These are phyloP conservation scores for Antitype chi DNA, from an alignment of 2,888 invertebrate genomes.

Conservation along the genomic window DNA sequence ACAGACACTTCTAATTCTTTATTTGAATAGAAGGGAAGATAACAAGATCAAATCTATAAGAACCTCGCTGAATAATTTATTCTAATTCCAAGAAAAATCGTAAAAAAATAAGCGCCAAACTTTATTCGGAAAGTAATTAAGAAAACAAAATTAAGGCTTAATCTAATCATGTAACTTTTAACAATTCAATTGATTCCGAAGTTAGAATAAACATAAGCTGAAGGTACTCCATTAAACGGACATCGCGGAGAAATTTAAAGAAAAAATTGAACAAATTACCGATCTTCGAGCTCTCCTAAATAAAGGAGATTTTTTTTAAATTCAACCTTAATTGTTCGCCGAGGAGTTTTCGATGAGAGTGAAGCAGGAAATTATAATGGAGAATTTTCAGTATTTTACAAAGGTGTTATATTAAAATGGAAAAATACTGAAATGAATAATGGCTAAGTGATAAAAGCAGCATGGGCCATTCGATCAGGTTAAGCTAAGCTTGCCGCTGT, in stretches of 20 bases:
- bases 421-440: neutral
- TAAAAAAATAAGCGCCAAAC: constrained; percentile 6
- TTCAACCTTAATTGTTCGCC: constrained; percentile 87
- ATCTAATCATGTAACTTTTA: constrained; percentile 78
- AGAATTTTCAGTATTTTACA: neutral
- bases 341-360: constrained; percentile 68
- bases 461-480: too few relatives aligned
- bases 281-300: constrained; percentile 81
- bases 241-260: constrained; percentile 82
- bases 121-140: constrained; percentile 70
- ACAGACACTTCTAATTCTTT: too few relatives aligned
- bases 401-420: neutral
- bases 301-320: constrained; percentile 84
- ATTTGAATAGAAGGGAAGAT: too few relatives aligned
- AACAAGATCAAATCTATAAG: neutral
- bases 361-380: constrained; percentile 63
- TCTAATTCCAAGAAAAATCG: neutral
- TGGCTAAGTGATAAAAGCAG: too few relatives aligned
- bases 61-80: neutral
- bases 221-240: constrained; percentile 85
- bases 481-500: too few relatives aligned
- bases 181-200: constrained; percentile 81
- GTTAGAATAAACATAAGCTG: constrained; percentile 84
- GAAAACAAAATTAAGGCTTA: constrained; percentile 76
- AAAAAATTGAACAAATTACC: constrained; percentile 88